These are phyloP conservation scores for Plodia interpunctella DNA, from an alignment of 1,140 invertebrate species.

Conservation along the genomic window DNA sequence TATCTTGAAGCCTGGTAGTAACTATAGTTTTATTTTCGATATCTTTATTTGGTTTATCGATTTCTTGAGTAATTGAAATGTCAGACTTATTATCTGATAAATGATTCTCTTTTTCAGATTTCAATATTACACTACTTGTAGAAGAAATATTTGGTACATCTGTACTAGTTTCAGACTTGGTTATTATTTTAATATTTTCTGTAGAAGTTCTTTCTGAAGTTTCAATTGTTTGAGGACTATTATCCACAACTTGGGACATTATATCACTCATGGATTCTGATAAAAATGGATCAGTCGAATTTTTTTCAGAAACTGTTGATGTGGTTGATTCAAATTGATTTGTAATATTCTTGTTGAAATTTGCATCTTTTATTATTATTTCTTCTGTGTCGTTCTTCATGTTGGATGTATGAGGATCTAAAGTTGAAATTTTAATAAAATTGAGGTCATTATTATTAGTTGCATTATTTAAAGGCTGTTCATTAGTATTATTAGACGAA, in stretches of 20 bases:
- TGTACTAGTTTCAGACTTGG: constrained; percentile 15
- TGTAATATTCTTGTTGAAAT: constrained; percentile 13
- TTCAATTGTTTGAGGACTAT: constrained; percentile 27
- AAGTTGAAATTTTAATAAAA: constrained; percentile 62
- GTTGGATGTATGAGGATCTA: constrained; percentile 40
- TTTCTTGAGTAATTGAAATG: constrained; percentile 6
- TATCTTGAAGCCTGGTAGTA: not conserved
- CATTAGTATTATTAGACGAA: constrained; percentile 24
- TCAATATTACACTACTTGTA: constrained; percentile 8
- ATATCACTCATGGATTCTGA: constrained; percentile 67
- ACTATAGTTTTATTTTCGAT: not conserved
- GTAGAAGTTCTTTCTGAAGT: constrained; percentile 15
- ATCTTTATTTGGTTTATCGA: constrained; percentile 1
- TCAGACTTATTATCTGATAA: not conserved
- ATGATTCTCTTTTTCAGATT: constrained; percentile 16
- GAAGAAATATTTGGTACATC: not conserved
- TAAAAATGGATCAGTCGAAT: constrained; percentile 56
- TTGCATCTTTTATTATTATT: constrained; percentile 8
- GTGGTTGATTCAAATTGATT: constrained; percentile 22
- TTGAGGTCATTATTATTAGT: constrained; percentile 39
- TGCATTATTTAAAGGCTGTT: constrained; percentile 21
- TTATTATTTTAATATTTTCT: constrained; percentile 6
- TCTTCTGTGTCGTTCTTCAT: constrained; percentile 17
- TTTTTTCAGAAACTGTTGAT: constrained; percentile 21
- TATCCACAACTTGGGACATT: constrained; percentile 58